Base-by-base conservation (phyloP, 2,113 vertebrate species). In the Otolemur garnettii region DNA sequence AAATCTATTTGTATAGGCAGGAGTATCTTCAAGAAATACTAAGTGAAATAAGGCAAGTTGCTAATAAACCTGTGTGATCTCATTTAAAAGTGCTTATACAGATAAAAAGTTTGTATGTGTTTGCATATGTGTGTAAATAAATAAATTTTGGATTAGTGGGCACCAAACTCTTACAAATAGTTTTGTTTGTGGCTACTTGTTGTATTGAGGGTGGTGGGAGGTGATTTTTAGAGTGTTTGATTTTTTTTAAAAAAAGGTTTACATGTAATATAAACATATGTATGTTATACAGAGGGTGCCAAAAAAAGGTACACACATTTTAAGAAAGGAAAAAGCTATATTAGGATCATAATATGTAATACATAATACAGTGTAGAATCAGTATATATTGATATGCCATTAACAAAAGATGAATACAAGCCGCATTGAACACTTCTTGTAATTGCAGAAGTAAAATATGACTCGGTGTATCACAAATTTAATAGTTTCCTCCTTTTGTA, bases 21-120 rank as follows among this genome's bases (percentile, higher is more conserved):
- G 38, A 59, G n/a, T 18, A 85, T 91, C 38, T 94, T 88, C n/a
- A 85, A 93, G 77, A 55, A 45, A 26, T 82, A 59, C 55, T 86
- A 83, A n/a, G 17, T 91, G 55, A 93, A 92, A 90, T 95, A 83
- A 95, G 62, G 15, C 64, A 90, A 84, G 28, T 85, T 53, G 50
- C 30, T 90, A 90, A 90, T 90, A 90, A 90, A 68, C 81, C 38
- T 30, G 1, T 38, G 53, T 50, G 75, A 74, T 72, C 45, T 8
- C 53, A 62, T 84, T 86, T 79, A 8, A 3, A 81, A 78, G 74
- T 62, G 30, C 13, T 86, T 88, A n/a, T 53, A 57, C 7, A 79
- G 19, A 62, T 90, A 77, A 90, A 87, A 96, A 81, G n/a, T 55
- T 10, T 50, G 75, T 64, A 7, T 62, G 24, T 77, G 7, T 87